These are phyloP conservation scores for Gracilinanus agilis DNA, from an alignment of 2,113 vertebrate species.

Conservation along the genomic window DNA sequence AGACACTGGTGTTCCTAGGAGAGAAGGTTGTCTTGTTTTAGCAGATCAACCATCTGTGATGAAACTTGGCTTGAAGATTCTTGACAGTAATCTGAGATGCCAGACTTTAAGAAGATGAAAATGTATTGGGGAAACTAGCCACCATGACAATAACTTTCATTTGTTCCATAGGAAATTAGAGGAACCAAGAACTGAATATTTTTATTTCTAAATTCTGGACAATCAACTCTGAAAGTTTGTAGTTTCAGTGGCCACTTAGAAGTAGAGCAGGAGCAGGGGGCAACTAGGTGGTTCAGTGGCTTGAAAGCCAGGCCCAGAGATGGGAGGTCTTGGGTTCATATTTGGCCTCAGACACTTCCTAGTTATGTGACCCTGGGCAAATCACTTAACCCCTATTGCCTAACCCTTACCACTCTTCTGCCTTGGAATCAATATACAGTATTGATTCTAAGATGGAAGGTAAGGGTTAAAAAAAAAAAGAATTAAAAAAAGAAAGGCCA, in stretches of 20 bases:
- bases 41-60: not conserved
- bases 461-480: not conserved
- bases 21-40: not conserved
- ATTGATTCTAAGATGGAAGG: not conserved
- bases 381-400: no score
- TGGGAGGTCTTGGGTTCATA: no score
- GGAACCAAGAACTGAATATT: not conserved
- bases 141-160: conserved; percentile 26
- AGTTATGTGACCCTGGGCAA: no score
- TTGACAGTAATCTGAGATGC: not conserved
- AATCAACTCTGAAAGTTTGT: conserved; percentile 22
- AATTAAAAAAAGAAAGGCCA: not conserved
- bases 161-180: conserved; percentile 23
- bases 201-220: conserved; percentile 38
- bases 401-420: no score
- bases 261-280: not conserved
- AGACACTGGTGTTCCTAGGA: not conserved
- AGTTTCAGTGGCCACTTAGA: not conserved
- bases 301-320: no score
- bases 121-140: not conserved
- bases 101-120: not conserved
- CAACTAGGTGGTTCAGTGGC: not conserved
- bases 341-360: no score
- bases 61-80: not conserved
- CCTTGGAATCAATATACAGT: no score